A percentile compares a stretch with the other conserved stretches of the same genome.
phyloP scores from a whole-genome alignment of 2,113 vertebrate genomes.

The Corythornis vintsioides region DNA sequence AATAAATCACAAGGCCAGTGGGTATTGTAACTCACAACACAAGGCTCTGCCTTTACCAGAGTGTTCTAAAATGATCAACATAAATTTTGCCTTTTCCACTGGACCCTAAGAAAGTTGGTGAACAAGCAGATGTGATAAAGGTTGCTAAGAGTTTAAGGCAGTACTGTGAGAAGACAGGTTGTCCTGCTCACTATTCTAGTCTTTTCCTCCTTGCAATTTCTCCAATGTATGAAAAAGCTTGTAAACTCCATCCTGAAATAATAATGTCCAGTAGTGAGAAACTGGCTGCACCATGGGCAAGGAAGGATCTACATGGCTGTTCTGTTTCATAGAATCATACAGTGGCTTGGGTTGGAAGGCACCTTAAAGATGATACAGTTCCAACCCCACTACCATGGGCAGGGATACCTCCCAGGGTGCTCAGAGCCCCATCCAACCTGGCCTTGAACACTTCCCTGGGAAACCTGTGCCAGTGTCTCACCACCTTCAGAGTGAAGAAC shows the following conservation, averaged over 20 bases:
- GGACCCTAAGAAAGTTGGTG: background rate
- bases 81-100: background rate
- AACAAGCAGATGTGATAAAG: background rate
- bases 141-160: background rate
- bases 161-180: background rate
- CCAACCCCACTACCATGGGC: too few species aligned
- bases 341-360: too few species aligned
- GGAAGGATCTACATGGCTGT: background rate
- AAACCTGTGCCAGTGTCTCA: too few species aligned
- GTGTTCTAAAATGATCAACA: background rate
- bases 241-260: background rate
- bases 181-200: background rate
- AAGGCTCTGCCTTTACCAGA: background rate
- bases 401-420: too few species aligned
- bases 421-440: too few species aligned
- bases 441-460: too few species aligned
- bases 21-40: background rate
- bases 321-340: background rate
- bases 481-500: too few species aligned
- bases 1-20: background rate
- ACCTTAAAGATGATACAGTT: too few species aligned
- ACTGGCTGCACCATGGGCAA: background rate
- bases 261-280: rapidly evolving
- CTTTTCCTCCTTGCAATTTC: background rate
- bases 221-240: background rate